These are phyloP conservation scores for Scomber scombrus DNA, from an alignment of 2,113 vertebrate genomes.

Conservation along the genomic window DNA sequence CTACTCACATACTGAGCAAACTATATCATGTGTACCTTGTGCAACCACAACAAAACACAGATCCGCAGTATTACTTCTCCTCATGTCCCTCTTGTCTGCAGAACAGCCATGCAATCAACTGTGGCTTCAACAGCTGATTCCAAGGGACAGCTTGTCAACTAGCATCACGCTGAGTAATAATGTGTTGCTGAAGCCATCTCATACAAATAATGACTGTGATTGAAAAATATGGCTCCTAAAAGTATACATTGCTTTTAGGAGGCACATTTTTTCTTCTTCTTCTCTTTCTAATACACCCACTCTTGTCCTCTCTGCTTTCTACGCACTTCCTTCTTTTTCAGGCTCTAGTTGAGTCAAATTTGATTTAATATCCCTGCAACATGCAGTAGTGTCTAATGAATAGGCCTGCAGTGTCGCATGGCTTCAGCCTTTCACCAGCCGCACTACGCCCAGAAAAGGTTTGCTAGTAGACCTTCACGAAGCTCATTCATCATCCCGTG, in stretches of 20 bases:
- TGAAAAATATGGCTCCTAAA: neutral
- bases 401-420: conserved; percentile 9
- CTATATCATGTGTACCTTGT: neutral
- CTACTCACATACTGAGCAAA: neutral
- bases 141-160: conserved; percentile 73
- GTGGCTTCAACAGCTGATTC: conserved; percentile 68
- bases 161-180: conserved; percentile 67
- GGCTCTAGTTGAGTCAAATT: conserved; percentile 16
- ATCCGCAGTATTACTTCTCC: conserved; percentile 43
- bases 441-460: conserved; percentile 24
- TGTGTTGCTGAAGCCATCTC: conserved; percentile 3
- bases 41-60: conserved; percentile 9
- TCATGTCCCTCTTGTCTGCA: conserved; percentile 46
- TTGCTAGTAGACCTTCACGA: conserved; percentile 49
- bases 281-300: neutral
- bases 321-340: neutral
- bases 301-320: neutral
- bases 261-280: no score
- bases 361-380: conserved; percentile 48
- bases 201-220: neutral
- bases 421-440: conserved; percentile 29
- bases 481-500: conserved; percentile 65
- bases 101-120: conserved; percentile 62
- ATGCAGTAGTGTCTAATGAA: conserved; percentile 44
- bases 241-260: neutral